Base-by-base conservation (phyloP, 2,888 invertebrate genomes). In the Torymus tubicola region DNA sequence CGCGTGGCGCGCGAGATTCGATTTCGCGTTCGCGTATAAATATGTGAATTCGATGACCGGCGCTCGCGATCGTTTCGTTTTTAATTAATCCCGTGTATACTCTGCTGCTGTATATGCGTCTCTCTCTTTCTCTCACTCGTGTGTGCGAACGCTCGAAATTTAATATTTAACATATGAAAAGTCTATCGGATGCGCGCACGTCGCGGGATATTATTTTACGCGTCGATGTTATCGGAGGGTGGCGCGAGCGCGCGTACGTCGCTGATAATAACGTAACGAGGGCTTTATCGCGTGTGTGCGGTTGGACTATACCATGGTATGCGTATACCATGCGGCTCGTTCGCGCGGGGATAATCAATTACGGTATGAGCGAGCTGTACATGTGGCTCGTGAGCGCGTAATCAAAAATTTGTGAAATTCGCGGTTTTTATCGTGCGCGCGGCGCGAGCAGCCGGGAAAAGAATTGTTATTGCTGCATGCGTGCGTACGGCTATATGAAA, bases 21-120 rank as follows among this genome's bases (percentile, higher is more conserved):
- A 42, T 42, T 42, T 42, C 42, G n/a, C 42, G 2, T 13, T 21
- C 13, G 18, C 71, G 60, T 69, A 76, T 73, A 73, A 73, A 73
- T 79, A 79, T 50, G 78, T 63, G 78, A 75, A 80, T 70, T 57
- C 75, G 65, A 75, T 80, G 60, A 18, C 52, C 71, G 61, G 57
- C 21, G 13, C 18, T 11, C 67, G 18, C 58, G 55, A n/a, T 69
- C 69, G 64, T 60, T 64, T 52, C 69, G 64, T 72, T 80, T 80
- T 80, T 61, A 73, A 80, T 80, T 70, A 74, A 74, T 74, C 69
- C 64, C 8, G 42, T 42, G 42, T 8, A 42, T 8, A 42, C 42
- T 42, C 42, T 1, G 1, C n/a, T n/a, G n/a, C n/a, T 42, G 42
- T 8, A 8, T 42, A 8, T 42, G 0, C 10, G 5, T 42, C 4